Evolutionary conservation across 1,140 invertebrate genomes (phyloP), one percentile per base, ranked within the genome.

Genomic region (Coptotermes formosanus): DNA sequence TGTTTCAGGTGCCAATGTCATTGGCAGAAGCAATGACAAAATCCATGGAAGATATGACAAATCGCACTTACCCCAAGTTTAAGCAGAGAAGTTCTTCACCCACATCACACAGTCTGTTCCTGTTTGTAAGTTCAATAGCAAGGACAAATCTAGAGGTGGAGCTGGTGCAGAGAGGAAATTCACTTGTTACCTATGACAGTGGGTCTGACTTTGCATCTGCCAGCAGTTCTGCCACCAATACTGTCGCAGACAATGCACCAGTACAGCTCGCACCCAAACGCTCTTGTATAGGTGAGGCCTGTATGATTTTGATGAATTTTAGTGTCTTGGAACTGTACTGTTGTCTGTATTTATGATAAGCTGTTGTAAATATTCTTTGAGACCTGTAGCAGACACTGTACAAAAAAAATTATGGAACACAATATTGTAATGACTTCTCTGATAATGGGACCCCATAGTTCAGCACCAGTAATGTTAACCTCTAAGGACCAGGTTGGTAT

Each of bases 21-120:
- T 92, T 97, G 30, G 94, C 94, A 7, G 94, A 95, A 88, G 96
- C 96, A 75, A 97, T 97, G 93, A 94, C 94, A 45, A 96, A 95
- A 89, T 95, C 96, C n/a, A 97, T 98, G 96, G 97, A 98, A 90
- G 97, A 98, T 89, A 96, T 99, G 94, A 97, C 96, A 11, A 95
- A 94, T 89, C 94, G 94, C 82, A 97, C 96, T 25, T 93, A 94
- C 88, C 90, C 94, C 44, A 94, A 94, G 89, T 93, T 94, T 32
- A 93, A 94, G 84, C 91, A 91, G 87, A 91, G 91, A 87, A 89
- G 89, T 85, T 92, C 91, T 88, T 92, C 91, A 45, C 93, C 94
- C 85, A 94, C 94, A 84, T 87, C 89, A 83, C 94, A 97, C 89
- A 96, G 95, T 89, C 92, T 98, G 52, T 95, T 98, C 89, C 93